Evolutionary conservation across 2,113 vertebrate species (phyloP), one percentile per base, ranked within the genome.

Genomic region (Colinus virginianus): DNA sequence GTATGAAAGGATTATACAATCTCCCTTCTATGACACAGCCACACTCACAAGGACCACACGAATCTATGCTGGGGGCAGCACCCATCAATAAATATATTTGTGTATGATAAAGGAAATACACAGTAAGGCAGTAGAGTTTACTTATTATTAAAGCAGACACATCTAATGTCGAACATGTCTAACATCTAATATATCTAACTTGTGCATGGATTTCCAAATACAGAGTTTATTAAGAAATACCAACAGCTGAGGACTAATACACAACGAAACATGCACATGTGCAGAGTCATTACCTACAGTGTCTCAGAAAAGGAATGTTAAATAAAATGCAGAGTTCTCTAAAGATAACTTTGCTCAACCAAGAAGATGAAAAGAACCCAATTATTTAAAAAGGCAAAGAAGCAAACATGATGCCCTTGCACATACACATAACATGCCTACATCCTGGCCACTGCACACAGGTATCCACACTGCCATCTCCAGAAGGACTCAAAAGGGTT

Each of bases 381-480:
- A 8, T 2, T 8, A 17, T 26, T 12, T 28, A 10, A 28, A 21
- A 32, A 53, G 25, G 58, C 25, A 45, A 17, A 40, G 28, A 48
- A 13, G 13, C 34, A 48, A 56, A 48, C 28, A 18, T 0, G 7
- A 13, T 7, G 9, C 12, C 8, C 0, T 48, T 6, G 34, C 66
- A 23, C 13, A 21, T 17, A 25, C 21, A 38, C 5, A 2, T 45
- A 8, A 4, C 32, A 1, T 1, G 38, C 1, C 32, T 15, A 4
- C 8, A 8, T 16, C 25, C 30, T 3, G 40, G 32, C 32, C 9
- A 9, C 78, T 1, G 16, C n/a, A 4, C 1, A 10, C 46, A 20
- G 38, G 68, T 34, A 9, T 2, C 53, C 2, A 23, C 30, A 21
- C 17, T 14, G 25, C n/a, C n/a, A 18, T 9, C 49, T 14, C n/a